A percentile compares a stretch with the other conserved stretches of the same genome.
Conservation (phyloP, 2,113 vertebrate species). For the Stigmatopora argus region DNA sequence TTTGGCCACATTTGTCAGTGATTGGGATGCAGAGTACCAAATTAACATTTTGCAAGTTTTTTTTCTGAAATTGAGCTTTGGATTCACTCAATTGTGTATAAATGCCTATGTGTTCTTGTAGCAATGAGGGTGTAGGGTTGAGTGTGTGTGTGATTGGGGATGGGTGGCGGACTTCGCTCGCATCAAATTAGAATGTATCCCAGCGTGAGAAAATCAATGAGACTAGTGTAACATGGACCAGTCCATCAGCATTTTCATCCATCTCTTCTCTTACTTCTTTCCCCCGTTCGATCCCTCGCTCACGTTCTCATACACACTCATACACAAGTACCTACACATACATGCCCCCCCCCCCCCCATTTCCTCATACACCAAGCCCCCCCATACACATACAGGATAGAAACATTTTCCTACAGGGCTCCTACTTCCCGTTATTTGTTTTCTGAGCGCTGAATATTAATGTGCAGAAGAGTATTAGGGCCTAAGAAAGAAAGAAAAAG, state of each 20-base stretch:
- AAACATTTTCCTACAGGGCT: constrained; percentile 29
- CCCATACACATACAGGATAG: constrained; percentile 15
- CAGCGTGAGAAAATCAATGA: constrained; percentile 70
- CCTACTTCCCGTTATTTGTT: constrained; percentile 30
- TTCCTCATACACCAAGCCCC: no score
- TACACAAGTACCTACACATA: not conserved
- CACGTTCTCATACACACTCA: not conserved
- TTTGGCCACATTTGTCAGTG: constrained; percentile 3
- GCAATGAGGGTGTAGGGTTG: not conserved
- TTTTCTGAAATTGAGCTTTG: constrained; percentile 42
- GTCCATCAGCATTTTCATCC: constrained; percentile 49
- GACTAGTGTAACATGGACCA: constrained; percentile 52
- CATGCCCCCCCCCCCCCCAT: constrained; percentile 12
- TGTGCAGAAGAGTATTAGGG: no score
- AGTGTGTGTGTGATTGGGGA: constrained; percentile 1
- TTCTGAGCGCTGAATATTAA: constrained; percentile 62
- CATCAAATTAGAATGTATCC: constrained; percentile 53
- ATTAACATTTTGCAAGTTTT: constrained; percentile 25
- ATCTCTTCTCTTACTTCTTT: constrained; percentile 1
- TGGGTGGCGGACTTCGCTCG: not conserved
- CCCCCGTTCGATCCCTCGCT: not conserved
- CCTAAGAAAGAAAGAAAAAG: no score
- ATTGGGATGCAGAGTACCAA: constrained; percentile 34
- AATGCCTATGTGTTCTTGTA: constrained; percentile 8
- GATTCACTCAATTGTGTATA: constrained; percentile 42